phyloP scores from a whole-genome alignment of 2,888 invertebrate species.

The Diaphora mendica region DNA sequence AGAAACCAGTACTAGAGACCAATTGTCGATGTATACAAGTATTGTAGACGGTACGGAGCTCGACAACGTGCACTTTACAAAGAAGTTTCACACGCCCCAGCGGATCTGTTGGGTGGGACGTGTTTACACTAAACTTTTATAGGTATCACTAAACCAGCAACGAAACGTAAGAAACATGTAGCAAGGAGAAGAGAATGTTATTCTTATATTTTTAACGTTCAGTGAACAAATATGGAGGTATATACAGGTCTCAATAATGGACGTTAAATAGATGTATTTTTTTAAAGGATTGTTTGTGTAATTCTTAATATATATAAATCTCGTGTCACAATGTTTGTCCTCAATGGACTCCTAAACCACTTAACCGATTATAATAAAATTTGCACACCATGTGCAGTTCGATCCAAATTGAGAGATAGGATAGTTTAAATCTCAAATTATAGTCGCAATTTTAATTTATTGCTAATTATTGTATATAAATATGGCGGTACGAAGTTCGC shows the following conservation, averaged over 20 bases:
- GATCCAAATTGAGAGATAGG: too few species aligned
- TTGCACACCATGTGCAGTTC: too few species aligned
- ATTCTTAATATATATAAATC: too few species aligned
- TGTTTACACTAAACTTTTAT: constrained; percentile 49
- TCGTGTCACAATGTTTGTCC: too few species aligned
- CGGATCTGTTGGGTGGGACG: constrained; percentile 37
- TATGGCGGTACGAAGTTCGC: too few species aligned
- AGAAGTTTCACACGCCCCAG: constrained; percentile 54
- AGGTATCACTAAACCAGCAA: constrained; percentile 34
- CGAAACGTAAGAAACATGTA: constrained; percentile 36
- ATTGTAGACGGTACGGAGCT: constrained; percentile 43
- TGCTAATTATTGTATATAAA: too few species aligned
- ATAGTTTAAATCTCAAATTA: too few species aligned
- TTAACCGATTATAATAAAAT: too few species aligned
- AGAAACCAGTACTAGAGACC: constrained; percentile 23
- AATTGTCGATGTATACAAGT: constrained; percentile 30
- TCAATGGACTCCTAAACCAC: too few species aligned
- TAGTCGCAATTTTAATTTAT: too few species aligned
- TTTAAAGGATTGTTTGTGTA: neutral
- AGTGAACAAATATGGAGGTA: neutral
- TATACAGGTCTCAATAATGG: neutral
- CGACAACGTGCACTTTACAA: constrained; percentile 53
- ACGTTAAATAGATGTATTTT: neutral
- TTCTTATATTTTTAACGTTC: constrained; percentile 21
- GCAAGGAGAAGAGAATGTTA: constrained; percentile 18